Percentiles rank a stretch among this genome's conserved stretches.
These are phyloP conservation scores for Lepidotrigona ventralis DNA, from an alignment of 1,140 invertebrate species.

Conservation along the genomic window DNA sequence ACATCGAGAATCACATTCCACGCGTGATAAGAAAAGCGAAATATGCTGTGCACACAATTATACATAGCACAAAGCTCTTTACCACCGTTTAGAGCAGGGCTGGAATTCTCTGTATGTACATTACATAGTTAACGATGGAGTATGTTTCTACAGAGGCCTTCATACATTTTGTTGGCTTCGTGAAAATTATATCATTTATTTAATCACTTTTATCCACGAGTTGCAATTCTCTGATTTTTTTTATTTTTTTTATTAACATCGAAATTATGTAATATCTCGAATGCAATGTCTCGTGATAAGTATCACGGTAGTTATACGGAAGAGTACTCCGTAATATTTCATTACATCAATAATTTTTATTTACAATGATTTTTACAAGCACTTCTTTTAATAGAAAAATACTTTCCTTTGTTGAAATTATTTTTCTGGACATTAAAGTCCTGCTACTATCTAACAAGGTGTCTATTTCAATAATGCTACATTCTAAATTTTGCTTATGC, in stretches of 20 bases:
- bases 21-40: slow-evolving; percentile 67
- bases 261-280: slow-evolving; percentile 57
- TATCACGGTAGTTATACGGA: slow-evolving; percentile 68
- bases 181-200: slow-evolving; percentile 62
- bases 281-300: slow-evolving; percentile 66
- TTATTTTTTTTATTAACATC: slow-evolving; percentile 72
- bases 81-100: slow-evolving; percentile 67
- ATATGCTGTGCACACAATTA: slow-evolving; percentile 77
- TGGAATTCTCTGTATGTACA: slow-evolving; percentile 74
- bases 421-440: background rate
- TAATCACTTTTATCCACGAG: slow-evolving; percentile 61
- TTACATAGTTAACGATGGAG: slow-evolving; percentile 66
- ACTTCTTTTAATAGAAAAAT: slow-evolving; percentile 11
- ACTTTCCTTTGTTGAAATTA: background rate
- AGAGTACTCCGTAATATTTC: slow-evolving; percentile 54
- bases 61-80: slow-evolving; percentile 79
- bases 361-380: slow-evolving; percentile 13
- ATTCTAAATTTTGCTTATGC: background rate
- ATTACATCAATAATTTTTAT: background rate
- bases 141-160: slow-evolving; percentile 63
- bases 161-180: slow-evolving; percentile 49
- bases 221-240: slow-evolving; percentile 50
- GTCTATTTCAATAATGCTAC: background rate
- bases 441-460: background rate
- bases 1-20: slow-evolving; percentile 71